Evolutionary conservation across 1,140 invertebrate genomes (phyloP).

Genomic region (Mercenaria mercenaria): DNA sequence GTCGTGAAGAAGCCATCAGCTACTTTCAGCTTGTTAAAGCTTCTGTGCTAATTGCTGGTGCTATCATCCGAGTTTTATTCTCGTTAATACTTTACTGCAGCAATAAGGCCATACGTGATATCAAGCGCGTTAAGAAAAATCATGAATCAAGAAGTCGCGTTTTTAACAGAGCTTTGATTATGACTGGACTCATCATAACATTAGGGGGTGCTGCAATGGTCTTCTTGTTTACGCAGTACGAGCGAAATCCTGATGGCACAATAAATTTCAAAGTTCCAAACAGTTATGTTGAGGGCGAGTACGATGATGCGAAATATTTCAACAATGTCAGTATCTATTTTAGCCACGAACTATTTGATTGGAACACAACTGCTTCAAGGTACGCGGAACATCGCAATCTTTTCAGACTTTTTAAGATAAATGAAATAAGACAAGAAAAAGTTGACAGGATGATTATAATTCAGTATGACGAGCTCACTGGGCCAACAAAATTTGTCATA

Average conservation of each 20-base stretch:
- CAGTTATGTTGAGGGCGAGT: conserved; percentile 75
- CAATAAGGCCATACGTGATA: conserved; percentile 65
- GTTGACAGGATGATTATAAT: conserved; percentile 59
- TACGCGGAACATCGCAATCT: conserved; percentile 62
- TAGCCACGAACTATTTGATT: conserved; percentile 68
- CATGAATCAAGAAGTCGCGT: conserved; percentile 66
- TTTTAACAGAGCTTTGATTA: conserved; percentile 73
- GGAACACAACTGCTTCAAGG: not conserved
- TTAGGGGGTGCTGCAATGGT: conserved; percentile 70
- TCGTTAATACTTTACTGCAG: conserved; percentile 75
- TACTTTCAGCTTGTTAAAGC: conserved; percentile 81
- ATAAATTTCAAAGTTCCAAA: conserved; percentile 76
- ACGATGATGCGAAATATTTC: conserved; percentile 78
- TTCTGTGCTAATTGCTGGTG: conserved; percentile 72
- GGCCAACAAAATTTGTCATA: conserved; percentile 62
- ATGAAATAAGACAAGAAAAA: conserved; percentile 69
- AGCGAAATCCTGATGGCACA: conserved; percentile 70
- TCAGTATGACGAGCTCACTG: conserved; percentile 54
- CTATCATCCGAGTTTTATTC: conserved; percentile 75
- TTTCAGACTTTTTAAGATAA: conserved; percentile 71
- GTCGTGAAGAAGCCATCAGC: conserved; percentile 81
- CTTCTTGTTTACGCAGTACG: conserved; percentile 78
- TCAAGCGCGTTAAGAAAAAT: conserved; percentile 55
- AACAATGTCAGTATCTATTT: conserved; percentile 76
- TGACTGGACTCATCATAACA: conserved; percentile 77